Conservation (phyloP, 1,140 invertebrate species). For the Meloidogyne floridensis region DNA sequence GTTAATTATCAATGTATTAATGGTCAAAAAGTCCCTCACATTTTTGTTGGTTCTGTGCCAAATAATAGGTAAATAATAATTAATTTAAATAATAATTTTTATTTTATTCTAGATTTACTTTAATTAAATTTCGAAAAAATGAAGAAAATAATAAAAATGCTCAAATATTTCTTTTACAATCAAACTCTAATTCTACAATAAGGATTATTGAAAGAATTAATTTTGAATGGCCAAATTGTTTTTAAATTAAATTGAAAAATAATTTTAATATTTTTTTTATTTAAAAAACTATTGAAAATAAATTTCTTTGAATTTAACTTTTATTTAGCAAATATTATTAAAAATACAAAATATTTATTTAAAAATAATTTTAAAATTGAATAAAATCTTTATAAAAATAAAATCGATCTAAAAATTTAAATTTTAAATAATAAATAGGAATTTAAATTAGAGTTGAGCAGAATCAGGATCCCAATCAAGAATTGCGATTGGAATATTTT, state of each 20-base stretch:
- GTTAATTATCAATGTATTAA: constrained; percentile 7
- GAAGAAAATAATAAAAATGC: not conserved
- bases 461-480: too few relatives aligned
- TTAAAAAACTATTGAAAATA: too few relatives aligned
- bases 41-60: constrained; percentile 8
- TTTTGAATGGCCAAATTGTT: not conserved
- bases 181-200: not conserved
- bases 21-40: not conserved
- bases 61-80: constrained; percentile 5
- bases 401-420: too few relatives aligned
- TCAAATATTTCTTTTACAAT: not conserved
- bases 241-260: not conserved
- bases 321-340: too few relatives aligned
- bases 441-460: too few relatives aligned
- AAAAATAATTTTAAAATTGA: too few relatives aligned
- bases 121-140: constrained; percentile 4
- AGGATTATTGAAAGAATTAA: not conserved
- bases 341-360: too few relatives aligned
- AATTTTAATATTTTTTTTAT: not conserved
- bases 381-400: too few relatives aligned
- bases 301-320: too few relatives aligned
- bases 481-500: too few relatives aligned
- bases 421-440: too few relatives aligned
- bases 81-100: not conserved
- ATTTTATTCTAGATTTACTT: not conserved